A percentile compares a stretch with the other conserved stretches of the same genome.
Conservation (phyloP, 2,888 invertebrate genomes). For the Parapristionchus giblindavisi region DNA sequence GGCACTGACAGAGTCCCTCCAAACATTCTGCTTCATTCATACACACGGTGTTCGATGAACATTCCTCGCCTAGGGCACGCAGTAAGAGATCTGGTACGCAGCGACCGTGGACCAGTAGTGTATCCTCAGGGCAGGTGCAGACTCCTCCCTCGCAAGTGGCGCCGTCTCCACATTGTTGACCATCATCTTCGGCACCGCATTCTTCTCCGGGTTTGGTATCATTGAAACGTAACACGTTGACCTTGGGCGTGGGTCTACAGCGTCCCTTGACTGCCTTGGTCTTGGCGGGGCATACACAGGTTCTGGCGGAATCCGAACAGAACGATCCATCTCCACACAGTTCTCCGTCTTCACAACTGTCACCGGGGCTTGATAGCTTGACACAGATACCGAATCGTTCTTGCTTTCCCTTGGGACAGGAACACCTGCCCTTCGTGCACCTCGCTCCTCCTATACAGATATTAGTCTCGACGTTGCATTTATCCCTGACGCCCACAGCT, state of each 20-base stretch:
- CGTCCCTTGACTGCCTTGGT: constrained; percentile 41
- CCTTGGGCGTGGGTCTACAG: constrained; percentile 37
- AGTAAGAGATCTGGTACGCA: constrained; percentile 49
- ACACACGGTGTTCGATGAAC: constrained; percentile 44
- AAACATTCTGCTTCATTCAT: constrained; percentile 42
- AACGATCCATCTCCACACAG: constrained; percentile 59
- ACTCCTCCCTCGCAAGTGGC: constrained; percentile 29
- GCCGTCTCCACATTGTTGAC: constrained; percentile 28
- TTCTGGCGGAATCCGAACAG: constrained; percentile 47
- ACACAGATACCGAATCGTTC: constrained; percentile 62
- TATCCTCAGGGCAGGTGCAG: constrained; percentile 38
- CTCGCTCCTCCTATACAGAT: constrained; percentile 57
- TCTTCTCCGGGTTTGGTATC: constrained; percentile 13
- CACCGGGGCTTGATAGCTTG: constrained; percentile 54
- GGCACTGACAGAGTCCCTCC: constrained; percentile 44
- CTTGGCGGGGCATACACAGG: constrained; percentile 53
- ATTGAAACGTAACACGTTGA: constrained; percentile 15
- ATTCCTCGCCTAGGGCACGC: constrained; percentile 45
- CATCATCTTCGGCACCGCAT: background rate
- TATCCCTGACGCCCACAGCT: constrained; percentile 48
- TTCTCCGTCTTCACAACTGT: constrained; percentile 60
- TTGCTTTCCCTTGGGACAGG: constrained; percentile 47
- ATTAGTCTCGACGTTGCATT: constrained; percentile 45
- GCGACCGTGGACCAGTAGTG: constrained; percentile 31
- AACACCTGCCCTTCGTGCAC: constrained; percentile 51